These are phyloP conservation scores for Onthophagus taurus DNA, from an alignment of 1,140 invertebrate genomes.

Conservation along the genomic window DNA sequence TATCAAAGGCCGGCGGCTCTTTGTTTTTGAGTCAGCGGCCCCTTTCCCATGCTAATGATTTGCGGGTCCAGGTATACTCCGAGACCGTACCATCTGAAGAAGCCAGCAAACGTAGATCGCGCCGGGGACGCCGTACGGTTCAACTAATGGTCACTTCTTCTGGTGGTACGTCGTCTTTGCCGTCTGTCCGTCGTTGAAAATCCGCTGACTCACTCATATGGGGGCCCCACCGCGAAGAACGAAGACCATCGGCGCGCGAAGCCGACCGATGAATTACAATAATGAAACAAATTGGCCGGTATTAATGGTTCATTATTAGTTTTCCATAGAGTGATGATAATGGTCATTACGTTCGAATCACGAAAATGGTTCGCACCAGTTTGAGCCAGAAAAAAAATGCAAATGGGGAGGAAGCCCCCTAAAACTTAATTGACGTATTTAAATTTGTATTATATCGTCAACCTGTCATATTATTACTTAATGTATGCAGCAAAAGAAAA, in stretches of 20 bases:
- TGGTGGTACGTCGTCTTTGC: slow-evolving; percentile 4
- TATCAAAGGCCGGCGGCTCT: not conserved
- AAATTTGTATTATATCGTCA: too few relatives aligned
- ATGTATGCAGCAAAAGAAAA: too few relatives aligned
- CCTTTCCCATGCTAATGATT: slow-evolving; percentile 31
- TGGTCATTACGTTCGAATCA: slow-evolving; percentile 34
- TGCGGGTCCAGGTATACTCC: slow-evolving; percentile 20
- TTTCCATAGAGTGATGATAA: slow-evolving; percentile 34
- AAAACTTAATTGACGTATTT: too few relatives aligned
- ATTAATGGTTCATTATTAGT: slow-evolving; percentile 36
- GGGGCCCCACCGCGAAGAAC: not conserved
- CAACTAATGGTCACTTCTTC: slow-evolving; percentile 13
- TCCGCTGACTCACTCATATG: slow-evolving; percentile 2
- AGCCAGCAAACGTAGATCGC: slow-evolving; percentile 14
- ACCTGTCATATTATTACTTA: too few relatives aligned
- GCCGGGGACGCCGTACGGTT: slow-evolving; percentile 5
- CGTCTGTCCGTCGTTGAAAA: not conserved
- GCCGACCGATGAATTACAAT: slow-evolving; percentile 35
- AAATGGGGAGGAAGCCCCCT: too few relatives aligned
- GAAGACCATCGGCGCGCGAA: not conserved
- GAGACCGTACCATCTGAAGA: slow-evolving; percentile 19
- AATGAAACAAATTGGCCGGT: slow-evolving; percentile 36
- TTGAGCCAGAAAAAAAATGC: too few relatives aligned
- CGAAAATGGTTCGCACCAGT: too few relatives aligned
- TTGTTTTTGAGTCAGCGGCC: not conserved